These are phyloP conservation scores for Bellardia bayeri DNA, from an alignment of 2,888 invertebrate genomes.

Conservation along the genomic window DNA sequence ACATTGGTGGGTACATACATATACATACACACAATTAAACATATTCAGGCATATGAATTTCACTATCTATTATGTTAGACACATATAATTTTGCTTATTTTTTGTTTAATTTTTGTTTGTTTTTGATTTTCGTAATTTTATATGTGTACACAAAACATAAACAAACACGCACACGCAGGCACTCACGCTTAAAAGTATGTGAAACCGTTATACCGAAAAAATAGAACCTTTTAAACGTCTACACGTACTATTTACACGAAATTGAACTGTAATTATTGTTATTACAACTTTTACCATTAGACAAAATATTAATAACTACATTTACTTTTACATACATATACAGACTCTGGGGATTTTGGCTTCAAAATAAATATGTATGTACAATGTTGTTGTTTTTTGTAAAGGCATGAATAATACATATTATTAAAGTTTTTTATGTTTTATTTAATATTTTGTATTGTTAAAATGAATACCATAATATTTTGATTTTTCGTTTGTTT, in stretches of 20 bases:
- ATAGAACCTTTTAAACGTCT: constrained; percentile 16
- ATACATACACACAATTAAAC: background rate
- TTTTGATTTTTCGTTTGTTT: constrained; percentile 4
- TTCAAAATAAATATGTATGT: background rate
- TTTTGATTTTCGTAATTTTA: background rate
- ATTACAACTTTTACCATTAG: background rate
- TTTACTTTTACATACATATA: too few species aligned
- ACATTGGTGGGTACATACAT: background rate
- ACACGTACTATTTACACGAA: constrained; percentile 3
- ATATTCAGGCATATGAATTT: background rate
- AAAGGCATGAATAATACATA: background rate
- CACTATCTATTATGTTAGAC: constrained; percentile 1
- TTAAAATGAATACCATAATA: background rate
- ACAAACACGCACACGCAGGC: constrained; percentile 35
- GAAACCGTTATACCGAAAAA: constrained; percentile 64
- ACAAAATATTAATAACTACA: background rate
- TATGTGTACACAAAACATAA: background rate
- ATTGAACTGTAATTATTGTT: background rate
- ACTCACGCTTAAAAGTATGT: constrained; percentile 33
- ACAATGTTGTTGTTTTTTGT: background rate
- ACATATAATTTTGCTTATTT: background rate
- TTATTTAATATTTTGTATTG: background rate
- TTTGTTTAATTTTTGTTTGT: background rate
- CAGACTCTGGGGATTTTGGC: background rate
- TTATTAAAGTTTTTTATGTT: background rate